These are phyloP conservation scores for Apodemia duryi DNA, from an alignment of 2,888 invertebrate genomes.

Conservation along the genomic window DNA sequence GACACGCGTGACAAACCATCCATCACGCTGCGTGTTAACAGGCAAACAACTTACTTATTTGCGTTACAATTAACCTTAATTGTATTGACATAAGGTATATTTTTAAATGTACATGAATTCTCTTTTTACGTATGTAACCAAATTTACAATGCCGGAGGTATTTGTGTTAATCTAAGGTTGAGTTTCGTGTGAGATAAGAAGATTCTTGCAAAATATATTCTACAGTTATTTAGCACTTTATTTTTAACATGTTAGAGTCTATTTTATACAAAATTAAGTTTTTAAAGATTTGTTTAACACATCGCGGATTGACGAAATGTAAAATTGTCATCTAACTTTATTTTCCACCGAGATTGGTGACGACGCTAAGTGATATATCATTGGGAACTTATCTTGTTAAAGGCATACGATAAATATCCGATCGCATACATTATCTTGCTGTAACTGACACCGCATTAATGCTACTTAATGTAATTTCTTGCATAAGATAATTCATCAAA, in stretches of 20 bases:
- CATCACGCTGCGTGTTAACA: slow-evolving; percentile 65
- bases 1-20: slow-evolving; percentile 68
- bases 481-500: slow-evolving; percentile 8
- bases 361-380: slow-evolving; percentile 33
- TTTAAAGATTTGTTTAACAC: neutral
- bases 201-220: neutral
- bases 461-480: slow-evolving; percentile 12
- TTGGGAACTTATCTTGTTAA: slow-evolving; percentile 1
- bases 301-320: slow-evolving; percentile 54
- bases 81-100: slow-evolving; percentile 19
- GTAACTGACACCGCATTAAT: slow-evolving; percentile 6
- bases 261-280: neutral
- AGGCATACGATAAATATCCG: neutral
- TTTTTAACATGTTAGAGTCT: neutral
- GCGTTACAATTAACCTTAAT: slow-evolving; percentile 28
- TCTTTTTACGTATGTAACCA: slow-evolving; percentile 20
- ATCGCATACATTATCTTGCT: slow-evolving; percentile 10
- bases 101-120: slow-evolving; percentile 26
- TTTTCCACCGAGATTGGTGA: slow-evolving; percentile 71
- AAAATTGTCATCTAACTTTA: slow-evolving; percentile 75
- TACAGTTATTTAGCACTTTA: slow-evolving; percentile 24
- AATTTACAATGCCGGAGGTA: slow-evolving; percentile 16
- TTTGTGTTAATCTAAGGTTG: slow-evolving; percentile 15
- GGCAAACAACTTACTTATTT: slow-evolving; percentile 34
- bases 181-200: slow-evolving; percentile 15